Evolutionary conservation across 2,113 vertebrate genomes (phyloP), one percentile per base, ranked within the genome.

Genomic region (Acrocephalus arundinaceus): DNA sequence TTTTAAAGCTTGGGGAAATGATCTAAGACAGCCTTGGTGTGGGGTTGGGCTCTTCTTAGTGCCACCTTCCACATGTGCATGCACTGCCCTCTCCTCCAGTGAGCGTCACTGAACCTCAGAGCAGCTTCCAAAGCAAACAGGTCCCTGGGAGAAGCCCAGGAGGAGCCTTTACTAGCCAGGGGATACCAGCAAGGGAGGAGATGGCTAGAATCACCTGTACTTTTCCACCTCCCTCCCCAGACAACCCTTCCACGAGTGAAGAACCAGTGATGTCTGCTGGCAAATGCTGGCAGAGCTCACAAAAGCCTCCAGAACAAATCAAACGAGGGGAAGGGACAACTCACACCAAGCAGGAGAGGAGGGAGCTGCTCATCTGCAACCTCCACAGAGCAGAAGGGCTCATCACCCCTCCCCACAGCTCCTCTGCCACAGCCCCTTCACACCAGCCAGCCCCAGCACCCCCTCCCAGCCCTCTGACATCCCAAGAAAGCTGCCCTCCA

Each of bases 151-250:
- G 77, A 88, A 93, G 55, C 76, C 94, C 85, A 95, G 63, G 35
- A 94, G 81, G n/a, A 91, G 41, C 73, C n/a, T 83, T 94, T 63
- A 77, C 49, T 57, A 93, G 73, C 23, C 68, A 93, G 49, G 24
- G 54, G 58, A 91, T 9, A 46, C 70, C 91, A 85, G 85, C 33
- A 65, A 77, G 46, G 70, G 65, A 74, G 55, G 31, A 78, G 43
- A 49, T 59, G 28, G 73, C 31, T 82, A 92, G 74, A 73, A 67
- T 61, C 68, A 73, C 81, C 85, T 97, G 97, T 98, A 97, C 84
- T 98, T 98, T 98, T 98, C 98, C 98, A 97, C 65, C 37, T 72
- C n/a, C 10, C 18, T 52, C 15, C 30, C 19, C 23, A 54, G 11
- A 25, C 21, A 87, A 67, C 48, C 63, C 61, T 88, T 97, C 71